A percentile compares a stretch with the other conserved stretches of the same genome.
Conservation (phyloP, 2,797 vertebrate genomes). For the Oryzias sinensis region DNA sequence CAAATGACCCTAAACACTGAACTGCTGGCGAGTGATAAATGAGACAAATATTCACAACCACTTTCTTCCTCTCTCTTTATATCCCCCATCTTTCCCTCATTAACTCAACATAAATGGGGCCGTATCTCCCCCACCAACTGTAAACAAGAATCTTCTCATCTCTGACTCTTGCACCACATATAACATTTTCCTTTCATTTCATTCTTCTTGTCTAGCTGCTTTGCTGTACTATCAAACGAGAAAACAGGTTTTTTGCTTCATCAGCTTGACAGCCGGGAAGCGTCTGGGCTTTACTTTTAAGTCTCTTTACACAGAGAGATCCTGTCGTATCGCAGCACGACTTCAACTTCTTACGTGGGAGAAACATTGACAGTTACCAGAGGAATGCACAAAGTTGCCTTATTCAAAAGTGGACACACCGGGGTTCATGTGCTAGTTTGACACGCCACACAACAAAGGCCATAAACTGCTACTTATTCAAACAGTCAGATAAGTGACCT, state of each 20-base stretch:
- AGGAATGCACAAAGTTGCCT: conserved; percentile 15
- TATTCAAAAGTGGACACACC: conserved; percentile 15
- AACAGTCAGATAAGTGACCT: conserved; percentile 14
- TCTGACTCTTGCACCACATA: conserved; percentile 13
- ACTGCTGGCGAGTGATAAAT: conserved; percentile 69
- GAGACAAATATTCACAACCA: conserved; percentile 60
- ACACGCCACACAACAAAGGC: background rate
- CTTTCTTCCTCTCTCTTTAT: conserved; percentile 30
- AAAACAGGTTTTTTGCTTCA: conserved; percentile 21
- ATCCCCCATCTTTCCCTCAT: conserved; percentile 42
- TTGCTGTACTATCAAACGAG: conserved; percentile 6
- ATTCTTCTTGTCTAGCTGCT: conserved; percentile 21
- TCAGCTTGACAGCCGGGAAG: conserved; percentile 11
- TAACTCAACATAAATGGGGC: conserved; percentile 60
- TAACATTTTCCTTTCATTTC: conserved; percentile 29
- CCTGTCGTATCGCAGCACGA: conserved; percentile 15
- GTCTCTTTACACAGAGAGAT: conserved; percentile 32
- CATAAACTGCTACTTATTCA: conserved; percentile 13
- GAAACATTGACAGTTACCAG: conserved; percentile 20
- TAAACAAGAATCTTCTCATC: conserved; percentile 34
- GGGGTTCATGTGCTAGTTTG: conserved; percentile 8
- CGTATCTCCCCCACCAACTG: conserved; percentile 36
- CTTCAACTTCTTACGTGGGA: conserved; percentile 20
- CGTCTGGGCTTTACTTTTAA: conserved; percentile 27
- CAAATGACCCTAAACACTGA: conserved; percentile 66